A percentile compares a stretch with the other conserved stretches of the same genome.
Evolutionary conservation across 2,888 invertebrate species (phyloP).

Genomic region (Dyspetes luteomarginatus): DNA sequence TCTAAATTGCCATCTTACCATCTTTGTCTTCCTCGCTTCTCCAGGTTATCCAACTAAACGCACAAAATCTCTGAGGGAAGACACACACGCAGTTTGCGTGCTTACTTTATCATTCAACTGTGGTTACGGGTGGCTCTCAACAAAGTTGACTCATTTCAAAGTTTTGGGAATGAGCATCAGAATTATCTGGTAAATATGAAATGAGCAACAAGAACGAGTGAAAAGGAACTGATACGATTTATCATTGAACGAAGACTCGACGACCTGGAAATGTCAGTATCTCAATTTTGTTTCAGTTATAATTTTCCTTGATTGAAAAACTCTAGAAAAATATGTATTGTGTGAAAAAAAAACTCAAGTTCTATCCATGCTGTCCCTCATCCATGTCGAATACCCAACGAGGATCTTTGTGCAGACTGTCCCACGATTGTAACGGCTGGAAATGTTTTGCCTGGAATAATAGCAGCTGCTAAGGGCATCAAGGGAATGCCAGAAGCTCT

Average conservation of each 20-base stretch:
- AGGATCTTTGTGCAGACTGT: background rate
- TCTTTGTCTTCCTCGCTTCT: constrained; percentile 46
- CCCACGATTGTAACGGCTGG: constrained; percentile 19
- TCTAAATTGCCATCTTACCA: constrained; percentile 50
- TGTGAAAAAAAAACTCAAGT: too few relatives aligned
- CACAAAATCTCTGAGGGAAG: constrained; percentile 27
- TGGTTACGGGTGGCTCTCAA: constrained; percentile 56
- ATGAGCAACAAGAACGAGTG: background rate
- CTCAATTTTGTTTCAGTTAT: too few relatives aligned
- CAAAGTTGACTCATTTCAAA: background rate
- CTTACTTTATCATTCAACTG: constrained; percentile 39
- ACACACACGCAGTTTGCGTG: constrained; percentile 43
- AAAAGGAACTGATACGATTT: background rate
- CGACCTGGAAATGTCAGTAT: too few relatives aligned
- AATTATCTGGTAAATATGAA: constrained; percentile 16
- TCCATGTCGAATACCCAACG: too few relatives aligned
- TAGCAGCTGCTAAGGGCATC: background rate
- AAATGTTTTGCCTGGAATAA: background rate
- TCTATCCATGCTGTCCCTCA: too few relatives aligned
- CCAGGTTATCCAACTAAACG: constrained; percentile 34
- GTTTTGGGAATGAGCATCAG: constrained; percentile 6
- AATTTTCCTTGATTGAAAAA: too few relatives aligned
- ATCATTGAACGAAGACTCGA: too few relatives aligned
- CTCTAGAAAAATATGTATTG: too few relatives aligned
- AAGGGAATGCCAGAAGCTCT: background rate